A percentile compares a stretch with the other conserved stretches of the same genome.
Conservation (phyloP, 1,140 invertebrate genomes). For the Ditylenchus dipsaci region DNA sequence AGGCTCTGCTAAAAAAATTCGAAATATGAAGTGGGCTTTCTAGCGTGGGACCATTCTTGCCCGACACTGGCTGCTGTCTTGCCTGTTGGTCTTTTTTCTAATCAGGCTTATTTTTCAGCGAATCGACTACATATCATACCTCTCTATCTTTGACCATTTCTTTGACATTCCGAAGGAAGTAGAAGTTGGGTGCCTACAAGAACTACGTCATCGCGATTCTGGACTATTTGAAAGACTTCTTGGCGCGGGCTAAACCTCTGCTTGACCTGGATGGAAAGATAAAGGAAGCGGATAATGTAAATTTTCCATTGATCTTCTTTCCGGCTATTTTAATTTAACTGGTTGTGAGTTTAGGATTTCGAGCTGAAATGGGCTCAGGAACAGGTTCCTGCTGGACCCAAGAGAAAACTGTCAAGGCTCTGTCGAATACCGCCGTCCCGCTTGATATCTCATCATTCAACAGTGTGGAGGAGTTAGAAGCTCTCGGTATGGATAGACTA, state of each 20-base stretch:
- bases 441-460: slow-evolving; percentile 89
- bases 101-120: slow-evolving; percentile 65
- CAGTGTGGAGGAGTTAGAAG: slow-evolving; percentile 89
- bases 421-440: slow-evolving; percentile 82
- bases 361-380: slow-evolving; percentile 80
- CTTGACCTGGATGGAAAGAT: slow-evolving; percentile 70
- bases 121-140: slow-evolving; percentile 90
- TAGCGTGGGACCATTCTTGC: background rate
- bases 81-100: background rate
- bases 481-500: slow-evolving; percentile 87
- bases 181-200: slow-evolving; percentile 53
- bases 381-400: slow-evolving; percentile 83
- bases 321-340: background rate
- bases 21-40: background rate
- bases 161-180: slow-evolving; percentile 81
- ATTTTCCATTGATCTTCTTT: slow-evolving; percentile 10
- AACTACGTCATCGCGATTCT: slow-evolving; percentile 76
- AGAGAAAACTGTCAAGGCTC: slow-evolving; percentile 87
- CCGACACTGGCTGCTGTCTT: background rate
- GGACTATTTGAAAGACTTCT: slow-evolving; percentile 81
- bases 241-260: slow-evolving; percentile 81
- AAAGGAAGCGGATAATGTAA: slow-evolving; percentile 31
- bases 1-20: slow-evolving; percentile 1
- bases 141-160: slow-evolving; percentile 87
- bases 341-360: slow-evolving; percentile 73